Conservation (phyloP, 2,888 invertebrate genomes). For the Phyllotreta striolata region DNA sequence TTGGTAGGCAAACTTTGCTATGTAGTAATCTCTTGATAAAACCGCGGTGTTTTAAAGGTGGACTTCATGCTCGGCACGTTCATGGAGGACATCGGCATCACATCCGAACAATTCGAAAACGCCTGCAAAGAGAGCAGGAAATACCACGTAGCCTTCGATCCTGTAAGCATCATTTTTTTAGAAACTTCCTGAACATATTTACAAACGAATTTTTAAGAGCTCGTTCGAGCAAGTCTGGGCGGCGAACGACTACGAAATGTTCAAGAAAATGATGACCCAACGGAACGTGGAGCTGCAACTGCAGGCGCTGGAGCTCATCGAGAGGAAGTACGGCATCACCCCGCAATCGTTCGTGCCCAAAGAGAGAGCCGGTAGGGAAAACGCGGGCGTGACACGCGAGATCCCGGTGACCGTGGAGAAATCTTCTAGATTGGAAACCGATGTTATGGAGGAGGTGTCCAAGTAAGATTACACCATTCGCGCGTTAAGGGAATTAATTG, state of each 20-base stretch:
- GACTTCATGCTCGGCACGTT: slow-evolving; percentile 90
- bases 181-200: background rate
- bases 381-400: slow-evolving; percentile 32
- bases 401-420: slow-evolving; percentile 60
- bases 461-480: slow-evolving; percentile 49
- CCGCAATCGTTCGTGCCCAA: slow-evolving; percentile 69
- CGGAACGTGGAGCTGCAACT: slow-evolving; percentile 91
- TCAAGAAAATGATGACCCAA: slow-evolving; percentile 91
- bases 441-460: slow-evolving; percentile 61
- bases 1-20: slow-evolving; percentile 66
- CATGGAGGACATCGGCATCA: slow-evolving; percentile 91
- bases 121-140: slow-evolving; percentile 70
- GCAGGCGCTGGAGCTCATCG: slow-evolving; percentile 85
- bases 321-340: slow-evolving; percentile 75
- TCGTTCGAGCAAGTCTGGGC: slow-evolving; percentile 87
- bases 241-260: slow-evolving; percentile 89
- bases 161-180: slow-evolving; percentile 55
- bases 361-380: slow-evolving; percentile 55
- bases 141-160: slow-evolving; percentile 65
- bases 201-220: slow-evolving; percentile 56
- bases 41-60: slow-evolving; percentile 65
- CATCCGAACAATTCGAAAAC: slow-evolving; percentile 85
- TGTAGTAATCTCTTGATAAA: slow-evolving; percentile 2
- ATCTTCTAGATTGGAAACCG: slow-evolving; percentile 54
- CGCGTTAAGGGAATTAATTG: background rate